These are phyloP conservation scores for Mesembrinibis cayennensis DNA, from an alignment of 2,113 vertebrate species.

Conservation along the genomic window DNA sequence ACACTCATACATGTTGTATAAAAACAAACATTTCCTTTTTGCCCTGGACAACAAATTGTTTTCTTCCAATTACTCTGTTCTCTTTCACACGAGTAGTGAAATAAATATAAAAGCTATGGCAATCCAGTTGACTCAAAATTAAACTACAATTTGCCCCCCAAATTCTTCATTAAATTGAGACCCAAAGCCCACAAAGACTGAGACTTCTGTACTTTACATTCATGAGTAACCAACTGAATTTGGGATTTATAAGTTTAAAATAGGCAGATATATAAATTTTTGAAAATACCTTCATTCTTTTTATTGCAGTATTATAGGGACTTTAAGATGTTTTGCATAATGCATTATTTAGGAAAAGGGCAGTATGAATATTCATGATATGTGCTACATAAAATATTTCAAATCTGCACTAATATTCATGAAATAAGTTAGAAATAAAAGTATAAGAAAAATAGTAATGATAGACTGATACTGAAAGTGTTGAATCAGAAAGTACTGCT, in stretches of 20 bases:
- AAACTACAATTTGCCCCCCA: background rate
- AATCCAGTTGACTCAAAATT: background rate
- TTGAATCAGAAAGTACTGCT: background rate
- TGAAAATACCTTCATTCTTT: background rate
- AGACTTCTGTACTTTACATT: background rate
- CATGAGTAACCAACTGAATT: background rate
- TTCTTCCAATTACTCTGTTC: background rate
- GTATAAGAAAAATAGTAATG: background rate
- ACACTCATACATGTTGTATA: background rate
- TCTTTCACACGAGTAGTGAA: background rate
- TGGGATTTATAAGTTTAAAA: background rate
- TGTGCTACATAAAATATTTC: background rate
- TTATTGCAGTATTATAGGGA: background rate
- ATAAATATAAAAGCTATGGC: background rate
- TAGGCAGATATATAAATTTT: background rate
- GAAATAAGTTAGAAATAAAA: background rate
- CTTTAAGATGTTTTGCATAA: background rate
- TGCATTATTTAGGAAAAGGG: background rate
- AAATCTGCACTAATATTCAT: background rate
- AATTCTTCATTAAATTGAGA: background rate
- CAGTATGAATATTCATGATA: background rate
- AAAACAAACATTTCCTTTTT: background rate
- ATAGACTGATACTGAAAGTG: background rate
- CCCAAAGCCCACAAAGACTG: background rate
- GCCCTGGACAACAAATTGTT: background rate